Conservation (phyloP, 2,797 vertebrate genomes). For the Melanotaenia parkinsoni region DNA sequence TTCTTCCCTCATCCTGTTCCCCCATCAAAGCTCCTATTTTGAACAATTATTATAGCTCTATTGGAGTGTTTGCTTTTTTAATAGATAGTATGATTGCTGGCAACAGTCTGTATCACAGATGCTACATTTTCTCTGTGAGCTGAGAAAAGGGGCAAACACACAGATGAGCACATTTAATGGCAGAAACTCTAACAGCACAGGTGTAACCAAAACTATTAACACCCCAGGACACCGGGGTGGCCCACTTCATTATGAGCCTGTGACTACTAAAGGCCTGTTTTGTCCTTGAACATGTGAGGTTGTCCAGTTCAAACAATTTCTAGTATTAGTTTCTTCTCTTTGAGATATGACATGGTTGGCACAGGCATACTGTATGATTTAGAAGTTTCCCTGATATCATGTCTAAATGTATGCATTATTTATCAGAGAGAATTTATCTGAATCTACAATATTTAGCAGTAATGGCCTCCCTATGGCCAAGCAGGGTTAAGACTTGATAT, state of each 20-base stretch:
- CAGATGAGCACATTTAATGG: not conserved
- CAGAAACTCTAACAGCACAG: not conserved
- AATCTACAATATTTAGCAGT: slow-evolving; percentile 16
- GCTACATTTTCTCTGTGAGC: not conserved
- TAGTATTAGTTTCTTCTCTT: not conserved
- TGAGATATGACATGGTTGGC: not conserved
- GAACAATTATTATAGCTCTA: too few relatives aligned
- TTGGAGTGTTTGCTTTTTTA: too few relatives aligned
- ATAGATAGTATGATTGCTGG: too few relatives aligned
- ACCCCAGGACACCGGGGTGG: not conserved
- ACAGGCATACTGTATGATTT: not conserved
- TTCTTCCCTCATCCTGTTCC: too few relatives aligned
- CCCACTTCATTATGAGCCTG: too few relatives aligned
- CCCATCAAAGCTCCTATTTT: too few relatives aligned
- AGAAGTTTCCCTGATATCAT: slow-evolving; percentile 1
- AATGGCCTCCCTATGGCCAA: slow-evolving; percentile 36
- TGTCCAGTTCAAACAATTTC: not conserved
- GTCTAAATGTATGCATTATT: slow-evolving; percentile 49
- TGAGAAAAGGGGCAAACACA: not conserved
- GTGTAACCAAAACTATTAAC: not conserved
- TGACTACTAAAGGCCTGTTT: too few relatives aligned
- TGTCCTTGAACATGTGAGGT: slow-evolving; percentile 8
- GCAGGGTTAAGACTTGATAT: slow-evolving; percentile 24
- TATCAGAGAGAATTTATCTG: slow-evolving; percentile 21
- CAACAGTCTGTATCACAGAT: too few relatives aligned